Base-by-base conservation (phyloP, 2,797 vertebrate genomes). In the Sebastes elongatus region DNA sequence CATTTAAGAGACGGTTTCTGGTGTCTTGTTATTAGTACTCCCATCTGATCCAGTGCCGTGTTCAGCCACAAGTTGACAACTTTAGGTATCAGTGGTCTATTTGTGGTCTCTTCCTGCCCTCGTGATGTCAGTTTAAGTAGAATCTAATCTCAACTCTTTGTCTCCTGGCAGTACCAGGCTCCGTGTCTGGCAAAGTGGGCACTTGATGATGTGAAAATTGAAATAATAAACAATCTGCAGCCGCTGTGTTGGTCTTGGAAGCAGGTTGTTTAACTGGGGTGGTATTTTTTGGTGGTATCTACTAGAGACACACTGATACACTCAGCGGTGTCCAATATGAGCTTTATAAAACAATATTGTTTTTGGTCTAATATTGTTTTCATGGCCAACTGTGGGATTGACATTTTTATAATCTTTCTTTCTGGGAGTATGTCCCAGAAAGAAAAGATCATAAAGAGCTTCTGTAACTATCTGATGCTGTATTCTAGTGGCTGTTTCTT, bases 241-340 rank as follows among this genome's bases (percentile, higher is more conserved):
- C 73, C 64, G 71, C 60, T 46, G 49, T 73, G 59, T 60, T 79
- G 75, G 23, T 81, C 38, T 86, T 78, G 69, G 66, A 85, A 57
- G 59, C 30, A 18, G 33, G 27, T 65, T 61, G 30, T 57, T 65
- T 53, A 10, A 64, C 42, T 23, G 10, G 4, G 42, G 25, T 67
- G 11, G 42, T 62, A 32, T 71, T 82, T 81, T 57, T 8, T 52
- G 8, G 14, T 46, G 6, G 14, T 46, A 68, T 80, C 49, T 67
- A 49, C 55, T 14, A 25, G 14, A 80, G 42, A 72, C 33, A 30
- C 1, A 32, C 16, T 10, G 59, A 49, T 71, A 49, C 18, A 52
- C 18, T 35, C 75, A 77, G 57, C 3, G 6, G 42, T 64, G 55
- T 18, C n/a, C 23, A 49, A 28, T 60, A 49, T 74, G 52, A 67